Conservation (phyloP, 2,113 vertebrate genomes). For the Collichthys lucidus region DNA sequence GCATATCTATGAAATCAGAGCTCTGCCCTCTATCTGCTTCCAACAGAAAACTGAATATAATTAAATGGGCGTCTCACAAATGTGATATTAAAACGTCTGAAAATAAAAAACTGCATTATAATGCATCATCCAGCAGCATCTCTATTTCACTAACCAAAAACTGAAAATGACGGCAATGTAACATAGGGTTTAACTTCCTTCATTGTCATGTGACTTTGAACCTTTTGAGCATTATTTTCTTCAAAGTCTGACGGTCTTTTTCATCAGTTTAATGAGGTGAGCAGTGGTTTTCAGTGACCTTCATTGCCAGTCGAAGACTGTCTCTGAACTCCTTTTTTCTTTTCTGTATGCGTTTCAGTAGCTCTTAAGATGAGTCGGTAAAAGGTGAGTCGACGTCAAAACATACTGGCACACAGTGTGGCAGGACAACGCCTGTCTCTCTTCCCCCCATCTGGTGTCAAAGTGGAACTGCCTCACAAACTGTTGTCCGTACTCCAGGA, state of each 20-base stretch:
- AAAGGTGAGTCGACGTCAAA: conserved; percentile 81
- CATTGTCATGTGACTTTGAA: conserved; percentile 87
- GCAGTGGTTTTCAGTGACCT: conserved; percentile 82
- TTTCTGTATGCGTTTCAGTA: conserved; percentile 82
- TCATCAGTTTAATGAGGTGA: conserved; percentile 97
- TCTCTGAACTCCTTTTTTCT: conserved; percentile 66
- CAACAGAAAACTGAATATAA: conserved; percentile 28
- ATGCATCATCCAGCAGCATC: conserved; percentile 62
- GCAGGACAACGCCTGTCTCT: conserved; percentile 81
- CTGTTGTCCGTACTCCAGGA: conserved; percentile 57
- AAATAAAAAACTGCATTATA: conserved; percentile 58
- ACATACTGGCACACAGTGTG: conserved; percentile 89
- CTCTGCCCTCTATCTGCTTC: conserved; percentile 35
- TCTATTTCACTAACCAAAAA: conserved; percentile 71
- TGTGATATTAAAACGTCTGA: conserved; percentile 58
- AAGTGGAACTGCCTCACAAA: conserved; percentile 66
- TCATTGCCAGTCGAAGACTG: conserved; percentile 74
- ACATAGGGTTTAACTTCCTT: conserved; percentile 72
- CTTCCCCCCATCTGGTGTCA: conserved; percentile 58
- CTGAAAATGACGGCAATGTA: conserved; percentile 78
- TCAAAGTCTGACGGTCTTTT: conserved; percentile 72
- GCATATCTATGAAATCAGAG: conserved; percentile 76
- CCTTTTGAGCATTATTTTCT: conserved; percentile 72
- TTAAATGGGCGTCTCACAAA: conserved; percentile 69
- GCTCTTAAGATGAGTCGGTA: conserved; percentile 93